Evolutionary conservation across 2,113 vertebrate species (phyloP).

Genomic region (Triplophysa dalaica): DNA sequence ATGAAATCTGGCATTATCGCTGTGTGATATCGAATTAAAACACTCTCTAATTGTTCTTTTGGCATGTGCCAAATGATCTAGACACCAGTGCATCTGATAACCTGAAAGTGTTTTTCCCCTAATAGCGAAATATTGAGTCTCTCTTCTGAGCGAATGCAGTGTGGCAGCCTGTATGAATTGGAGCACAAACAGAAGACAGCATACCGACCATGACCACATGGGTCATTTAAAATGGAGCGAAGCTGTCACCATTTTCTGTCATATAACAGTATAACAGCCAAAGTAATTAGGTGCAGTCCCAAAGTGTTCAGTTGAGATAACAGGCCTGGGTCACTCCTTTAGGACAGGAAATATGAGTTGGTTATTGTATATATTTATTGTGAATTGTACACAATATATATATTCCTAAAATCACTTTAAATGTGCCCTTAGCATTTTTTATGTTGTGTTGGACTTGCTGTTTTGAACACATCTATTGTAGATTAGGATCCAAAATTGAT

Average conservation of each 20-base stretch:
- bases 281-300: background rate
- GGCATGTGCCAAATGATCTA: constrained; percentile 24
- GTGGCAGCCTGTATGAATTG: constrained; percentile 11
- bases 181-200: background rate
- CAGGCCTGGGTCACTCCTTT: background rate
- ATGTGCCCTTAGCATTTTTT: no score
- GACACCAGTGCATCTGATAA: background rate
- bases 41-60: constrained; percentile 32
- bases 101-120: background rate
- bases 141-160: background rate
- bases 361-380: background rate
- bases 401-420: background rate
- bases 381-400: background rate
- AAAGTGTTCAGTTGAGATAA: background rate
- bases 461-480: no score
- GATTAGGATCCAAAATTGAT: no score
- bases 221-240: constrained; percentile 15
- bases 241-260: background rate
- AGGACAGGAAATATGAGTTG: background rate
- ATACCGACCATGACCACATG: background rate
- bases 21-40: background rate
- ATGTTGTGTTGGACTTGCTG: no score
- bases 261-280: background rate
- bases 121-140: background rate
- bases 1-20: background rate